Conservation (phyloP, 2,797 vertebrate genomes). For the Pseudocheirus occidentalis region DNA sequence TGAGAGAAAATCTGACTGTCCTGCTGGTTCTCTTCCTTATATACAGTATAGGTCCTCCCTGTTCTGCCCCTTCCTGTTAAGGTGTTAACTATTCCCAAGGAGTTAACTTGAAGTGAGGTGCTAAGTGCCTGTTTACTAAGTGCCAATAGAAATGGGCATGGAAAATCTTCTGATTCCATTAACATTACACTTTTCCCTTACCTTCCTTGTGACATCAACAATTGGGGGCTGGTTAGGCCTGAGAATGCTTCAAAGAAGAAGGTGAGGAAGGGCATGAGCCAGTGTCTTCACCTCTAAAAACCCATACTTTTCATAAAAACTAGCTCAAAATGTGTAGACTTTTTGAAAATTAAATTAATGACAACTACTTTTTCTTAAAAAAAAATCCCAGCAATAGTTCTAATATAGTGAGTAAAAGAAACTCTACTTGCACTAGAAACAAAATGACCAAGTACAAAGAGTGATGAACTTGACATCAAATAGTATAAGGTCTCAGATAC, state of each 20-base stretch:
- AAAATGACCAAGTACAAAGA: neutral
- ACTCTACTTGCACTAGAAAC: neutral
- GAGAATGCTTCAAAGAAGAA: neutral
- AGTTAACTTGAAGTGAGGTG: too few species aligned
- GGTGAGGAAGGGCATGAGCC: neutral
- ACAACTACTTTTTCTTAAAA: neutral
- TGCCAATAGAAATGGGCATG: too few species aligned
- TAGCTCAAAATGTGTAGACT: neutral
- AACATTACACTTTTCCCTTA: neutral
- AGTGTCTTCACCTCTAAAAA: neutral
- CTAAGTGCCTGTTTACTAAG: too few species aligned
- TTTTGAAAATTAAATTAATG: neutral
- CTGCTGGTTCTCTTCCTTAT: too few species aligned
- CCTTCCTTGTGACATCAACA: neutral
- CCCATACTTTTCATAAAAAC: neutral
- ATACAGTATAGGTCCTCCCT: too few species aligned
- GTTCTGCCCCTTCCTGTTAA: too few species aligned
- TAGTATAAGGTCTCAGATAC: neutral
- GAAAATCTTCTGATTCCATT: too few species aligned
- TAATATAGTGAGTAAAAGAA: neutral
- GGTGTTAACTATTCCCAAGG: too few species aligned
- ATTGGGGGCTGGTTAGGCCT: neutral
- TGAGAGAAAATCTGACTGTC: too few species aligned
- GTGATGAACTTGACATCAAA: neutral
- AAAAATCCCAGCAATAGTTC: neutral